These are phyloP conservation scores for Tokudaia muenninki DNA, from an alignment of 2,797 vertebrate genomes.

Conservation along the genomic window DNA sequence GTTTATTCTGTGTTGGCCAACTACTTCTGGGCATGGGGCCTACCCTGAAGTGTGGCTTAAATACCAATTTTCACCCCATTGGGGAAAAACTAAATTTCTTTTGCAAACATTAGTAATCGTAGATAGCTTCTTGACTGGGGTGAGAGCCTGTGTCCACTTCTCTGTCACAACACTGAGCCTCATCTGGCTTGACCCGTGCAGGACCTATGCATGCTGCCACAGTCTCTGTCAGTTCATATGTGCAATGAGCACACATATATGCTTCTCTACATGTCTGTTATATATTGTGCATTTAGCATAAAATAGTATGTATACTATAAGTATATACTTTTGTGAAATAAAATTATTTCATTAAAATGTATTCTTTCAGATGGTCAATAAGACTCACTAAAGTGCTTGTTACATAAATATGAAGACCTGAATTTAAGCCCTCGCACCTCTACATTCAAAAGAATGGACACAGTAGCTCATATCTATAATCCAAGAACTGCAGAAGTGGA, in stretches of 20 bases:
- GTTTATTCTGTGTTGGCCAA: background rate
- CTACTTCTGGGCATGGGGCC: background rate
- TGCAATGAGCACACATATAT: background rate
- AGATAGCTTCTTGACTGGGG: background rate
- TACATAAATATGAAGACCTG: background rate
- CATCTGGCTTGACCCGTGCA: background rate
- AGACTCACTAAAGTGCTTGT: background rate
- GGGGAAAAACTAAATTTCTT: background rate
- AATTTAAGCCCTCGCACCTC: too few relatives aligned
- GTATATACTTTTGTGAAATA: background rate
- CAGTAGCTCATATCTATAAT: background rate
- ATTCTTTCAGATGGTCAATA: background rate
- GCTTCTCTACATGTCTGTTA: background rate
- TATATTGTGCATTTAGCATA: background rate
- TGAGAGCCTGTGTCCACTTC: background rate
- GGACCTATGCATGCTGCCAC: too few relatives aligned
- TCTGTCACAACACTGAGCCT: background rate
- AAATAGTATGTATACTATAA: background rate
- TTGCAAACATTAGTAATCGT: background rate
- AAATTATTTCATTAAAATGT: background rate
- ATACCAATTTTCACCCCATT: background rate
- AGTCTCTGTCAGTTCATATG: background rate
- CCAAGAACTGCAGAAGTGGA: background rate
- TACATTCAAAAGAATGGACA: too few relatives aligned
- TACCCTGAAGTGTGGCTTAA: background rate